A percentile compares a stretch with the other conserved stretches of the same genome.
These are phyloP conservation scores for Chromobotia macracanthus DNA, from an alignment of 2,797 vertebrate genomes.

Conservation along the genomic window DNA sequence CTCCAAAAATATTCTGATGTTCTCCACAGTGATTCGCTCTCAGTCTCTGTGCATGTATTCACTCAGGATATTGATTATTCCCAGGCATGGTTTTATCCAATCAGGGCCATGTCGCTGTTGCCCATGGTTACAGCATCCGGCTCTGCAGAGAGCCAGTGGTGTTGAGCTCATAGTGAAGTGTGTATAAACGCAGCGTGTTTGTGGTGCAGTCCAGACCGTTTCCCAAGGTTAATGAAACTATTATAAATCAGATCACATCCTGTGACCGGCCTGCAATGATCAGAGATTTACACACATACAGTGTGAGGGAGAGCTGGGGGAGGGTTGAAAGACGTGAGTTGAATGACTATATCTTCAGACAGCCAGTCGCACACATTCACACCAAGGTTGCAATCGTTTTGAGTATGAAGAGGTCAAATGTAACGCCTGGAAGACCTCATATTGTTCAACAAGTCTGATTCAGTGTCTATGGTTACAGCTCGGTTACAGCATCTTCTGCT, in stretches of 20 bases:
- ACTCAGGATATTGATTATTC: slow-evolving; percentile 40
- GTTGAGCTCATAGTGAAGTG: slow-evolving; percentile 62
- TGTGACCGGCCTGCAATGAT: slow-evolving; percentile 51
- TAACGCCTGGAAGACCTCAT: not conserved
- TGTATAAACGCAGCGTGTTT: slow-evolving; percentile 67
- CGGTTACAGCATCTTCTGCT: not conserved
- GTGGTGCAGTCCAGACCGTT: slow-evolving; percentile 63
- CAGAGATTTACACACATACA: slow-evolving; percentile 55
- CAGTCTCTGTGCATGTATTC: slow-evolving; percentile 30
- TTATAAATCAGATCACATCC: slow-evolving; percentile 80
- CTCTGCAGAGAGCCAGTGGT: slow-evolving; percentile 28
- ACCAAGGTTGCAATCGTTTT: not conserved
- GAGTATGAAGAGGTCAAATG: not conserved
- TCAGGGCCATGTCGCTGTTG: slow-evolving; percentile 35
- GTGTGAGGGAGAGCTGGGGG: not conserved
- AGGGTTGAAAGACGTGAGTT: slow-evolving; percentile 34
- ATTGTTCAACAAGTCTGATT: not conserved
- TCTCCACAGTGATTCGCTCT: not conserved
- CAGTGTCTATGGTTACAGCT: not conserved
- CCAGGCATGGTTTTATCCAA: slow-evolving; percentile 12
- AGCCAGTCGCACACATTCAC: slow-evolving; percentile 1
- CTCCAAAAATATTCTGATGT: not conserved
- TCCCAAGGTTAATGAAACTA: slow-evolving; percentile 83
- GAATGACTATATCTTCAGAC: slow-evolving; percentile 55
- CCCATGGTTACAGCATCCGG: slow-evolving; percentile 50